A percentile compares a stretch with the other conserved stretches of the same genome.
These are phyloP conservation scores for Emydocephalus ijimae DNA, from an alignment of 2,113 vertebrate genomes.

Conservation along the genomic window DNA sequence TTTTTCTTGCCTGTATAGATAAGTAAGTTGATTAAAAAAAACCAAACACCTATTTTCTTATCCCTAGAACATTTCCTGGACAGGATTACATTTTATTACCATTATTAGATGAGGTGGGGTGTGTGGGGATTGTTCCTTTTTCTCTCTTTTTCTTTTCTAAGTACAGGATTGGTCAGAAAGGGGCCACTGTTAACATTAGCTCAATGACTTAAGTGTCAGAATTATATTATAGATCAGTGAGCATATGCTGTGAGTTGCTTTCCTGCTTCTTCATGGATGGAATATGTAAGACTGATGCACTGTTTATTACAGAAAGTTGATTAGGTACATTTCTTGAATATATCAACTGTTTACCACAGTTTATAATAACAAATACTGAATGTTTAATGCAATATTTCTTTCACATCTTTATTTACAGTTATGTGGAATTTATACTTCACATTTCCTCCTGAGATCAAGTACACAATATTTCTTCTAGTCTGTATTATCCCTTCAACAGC, in stretches of 20 bases:
- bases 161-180: background rate
- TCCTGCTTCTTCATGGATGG: background rate
- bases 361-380: background rate
- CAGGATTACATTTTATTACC: background rate
- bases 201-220: background rate
- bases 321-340: background rate
- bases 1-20: constrained; percentile 20
- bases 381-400: background rate
- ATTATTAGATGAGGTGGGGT: background rate
- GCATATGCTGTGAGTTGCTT: background rate
- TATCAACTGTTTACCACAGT: background rate
- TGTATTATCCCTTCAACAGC: background rate
- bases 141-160: background rate
- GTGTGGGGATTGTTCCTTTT: background rate
- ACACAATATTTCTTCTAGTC: background rate
- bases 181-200: background rate
- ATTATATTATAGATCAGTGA: background rate
- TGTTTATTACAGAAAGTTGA: background rate
- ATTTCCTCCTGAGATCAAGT: background rate
- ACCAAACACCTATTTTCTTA: background rate
- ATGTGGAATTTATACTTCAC: background rate
- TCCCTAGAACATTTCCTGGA: constrained; percentile 3
- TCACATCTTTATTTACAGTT: background rate
- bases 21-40: background rate
- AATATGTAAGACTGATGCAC: background rate